Evolutionary conservation across 1,140 invertebrate species (phyloP), one percentile per base, ranked within the genome.

Genomic region (Pseudomyrmex flavicornis): DNA sequence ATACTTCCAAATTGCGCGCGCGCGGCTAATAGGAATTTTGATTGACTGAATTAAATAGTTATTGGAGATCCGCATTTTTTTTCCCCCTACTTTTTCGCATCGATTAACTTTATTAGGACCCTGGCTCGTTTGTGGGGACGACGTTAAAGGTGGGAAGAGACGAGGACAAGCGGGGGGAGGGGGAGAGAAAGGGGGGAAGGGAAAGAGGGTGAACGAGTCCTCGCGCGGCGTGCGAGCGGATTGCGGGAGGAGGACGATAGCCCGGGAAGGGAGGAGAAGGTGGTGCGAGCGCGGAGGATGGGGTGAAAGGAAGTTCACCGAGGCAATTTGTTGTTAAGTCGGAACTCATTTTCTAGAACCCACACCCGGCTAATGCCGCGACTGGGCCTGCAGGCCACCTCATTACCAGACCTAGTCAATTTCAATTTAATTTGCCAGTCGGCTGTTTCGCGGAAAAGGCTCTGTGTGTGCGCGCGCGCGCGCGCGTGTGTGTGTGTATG

Each of bases 31-130:
- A 93, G 92, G 91, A 93, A 93, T 93, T 94, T 94, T 93, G 93
- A 94, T 94, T 93, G 93, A 94, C 93, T 91, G 92, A 94, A 94
- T 94, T 93, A 94, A 94, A 94, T 93, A 91, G 93, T 92, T 93
- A 93, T 94, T 92, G 92, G 89, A 91, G 91, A 91, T 85, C 83
- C 90, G 90, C 61, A 82, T 86, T 15, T 77, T 56, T n/a, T 54
- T 35, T 26, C 3, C 20, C 20, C 22, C 17, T 12, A 54, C 62
- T 15, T 59, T 58, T 58, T 59, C 15, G 76, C 76, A 92, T 92
- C 92, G 89, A 91, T 93, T 92, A 91, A 89, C 88, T 93, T 92
- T 91, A 93, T 94, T 90, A 90, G 89, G 80, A 74, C 26, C 82
- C 79, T 83, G 35, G 83, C 84, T 82, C 85, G 69, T 73, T 79